Conservation (phyloP, 2,113 vertebrate species). For the Aldabrachelys gigantea region DNA sequence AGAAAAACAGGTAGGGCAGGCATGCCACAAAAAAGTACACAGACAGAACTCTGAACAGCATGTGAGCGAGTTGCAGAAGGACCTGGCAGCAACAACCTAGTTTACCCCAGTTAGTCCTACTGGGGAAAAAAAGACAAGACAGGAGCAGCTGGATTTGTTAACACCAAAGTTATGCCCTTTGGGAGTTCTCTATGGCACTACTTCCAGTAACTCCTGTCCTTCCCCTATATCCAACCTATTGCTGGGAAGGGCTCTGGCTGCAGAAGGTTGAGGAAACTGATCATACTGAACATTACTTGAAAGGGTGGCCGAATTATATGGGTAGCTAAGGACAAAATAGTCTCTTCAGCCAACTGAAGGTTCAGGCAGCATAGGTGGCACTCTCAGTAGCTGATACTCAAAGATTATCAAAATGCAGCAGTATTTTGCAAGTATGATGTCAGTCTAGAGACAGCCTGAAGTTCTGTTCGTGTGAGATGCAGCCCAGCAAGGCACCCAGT, state of each 20-base stretch:
- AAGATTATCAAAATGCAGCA: background rate
- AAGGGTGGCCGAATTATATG: background rate
- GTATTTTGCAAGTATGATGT: background rate
- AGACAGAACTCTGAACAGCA: background rate
- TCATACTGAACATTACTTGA: background rate
- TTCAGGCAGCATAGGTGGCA: background rate
- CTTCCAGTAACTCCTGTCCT: background rate
- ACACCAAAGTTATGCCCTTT: background rate
- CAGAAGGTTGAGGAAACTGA: background rate
- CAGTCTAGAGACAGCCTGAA: background rate
- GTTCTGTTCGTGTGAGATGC: background rate
- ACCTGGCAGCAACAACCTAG: background rate
- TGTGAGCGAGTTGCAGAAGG: background rate
- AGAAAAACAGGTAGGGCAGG: background rate
- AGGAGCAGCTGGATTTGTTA: background rate
- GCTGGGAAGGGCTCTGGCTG: background rate
- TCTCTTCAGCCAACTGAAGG: background rate
- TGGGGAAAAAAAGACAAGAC: background rate
- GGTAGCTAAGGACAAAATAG: background rate
- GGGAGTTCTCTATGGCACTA: background rate
- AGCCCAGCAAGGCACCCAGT: background rate
- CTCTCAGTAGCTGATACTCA: background rate
- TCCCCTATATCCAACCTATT: background rate
- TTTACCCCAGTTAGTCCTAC: background rate
- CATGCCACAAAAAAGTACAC: background rate